A percentile compares a stretch with the other conserved stretches of the same genome.
Evolutionary conservation across 2,113 vertebrate species (phyloP).

Genomic region (Chionodraco myersi): DNA sequence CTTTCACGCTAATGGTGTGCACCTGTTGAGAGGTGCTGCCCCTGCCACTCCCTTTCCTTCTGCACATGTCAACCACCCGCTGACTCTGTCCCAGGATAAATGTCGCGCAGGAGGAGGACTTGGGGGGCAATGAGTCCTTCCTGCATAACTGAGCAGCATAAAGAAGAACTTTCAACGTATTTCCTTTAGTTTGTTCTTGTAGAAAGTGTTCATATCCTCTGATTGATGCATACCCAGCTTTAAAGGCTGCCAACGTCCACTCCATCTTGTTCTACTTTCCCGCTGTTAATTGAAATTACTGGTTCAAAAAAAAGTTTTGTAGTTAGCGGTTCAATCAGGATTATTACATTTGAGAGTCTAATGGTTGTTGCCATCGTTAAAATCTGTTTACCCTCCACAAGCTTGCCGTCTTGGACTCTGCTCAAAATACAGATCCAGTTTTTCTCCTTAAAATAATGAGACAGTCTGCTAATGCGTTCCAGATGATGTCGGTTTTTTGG

Average conservation of each 20-base stretch:
- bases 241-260: background rate
- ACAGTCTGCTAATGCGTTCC: constrained; percentile 57
- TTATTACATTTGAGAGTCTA: constrained; percentile 45
- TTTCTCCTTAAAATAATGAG: constrained; percentile 55
- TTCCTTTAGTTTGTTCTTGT: background rate
- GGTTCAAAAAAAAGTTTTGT: constrained; percentile 6
- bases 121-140: constrained; percentile 32
- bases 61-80: constrained; percentile 68
- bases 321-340: background rate
- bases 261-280: background rate
- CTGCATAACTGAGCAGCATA: constrained; percentile 33
- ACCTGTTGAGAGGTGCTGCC: constrained; percentile 74
- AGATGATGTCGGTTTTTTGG: constrained; percentile 57
- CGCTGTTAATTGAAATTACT: background rate
- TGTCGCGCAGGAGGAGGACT: constrained; percentile 42
- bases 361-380: constrained; percentile 53
- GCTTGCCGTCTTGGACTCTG: constrained; percentile 27
- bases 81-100: constrained; percentile 55
- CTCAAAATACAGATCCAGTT: constrained; percentile 38
- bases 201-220: background rate
- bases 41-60: constrained; percentile 64
- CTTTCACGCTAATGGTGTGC: constrained; percentile 68
- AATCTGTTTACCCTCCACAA: constrained; percentile 47
- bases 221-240: background rate
- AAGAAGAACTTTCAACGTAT: background rate